A percentile compares a stretch with the other conserved stretches of the same genome.
Evolutionary conservation across 2,113 vertebrate species (phyloP).

Genomic region (Paramisgurnus dabryanus): DNA sequence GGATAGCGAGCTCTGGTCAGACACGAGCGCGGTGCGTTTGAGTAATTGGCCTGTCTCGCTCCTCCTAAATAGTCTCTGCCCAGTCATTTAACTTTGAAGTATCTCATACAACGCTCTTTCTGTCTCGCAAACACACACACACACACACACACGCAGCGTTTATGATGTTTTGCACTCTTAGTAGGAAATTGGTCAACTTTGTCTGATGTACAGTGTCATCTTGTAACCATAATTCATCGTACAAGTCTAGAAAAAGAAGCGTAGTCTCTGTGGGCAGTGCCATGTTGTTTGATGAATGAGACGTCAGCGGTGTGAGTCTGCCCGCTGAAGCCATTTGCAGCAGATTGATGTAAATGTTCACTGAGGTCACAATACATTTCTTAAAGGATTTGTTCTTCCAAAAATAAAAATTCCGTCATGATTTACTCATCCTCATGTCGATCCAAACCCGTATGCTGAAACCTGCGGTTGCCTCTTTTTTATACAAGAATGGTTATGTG

Average conservation of each 20-base stretch:
- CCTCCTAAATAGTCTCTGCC: conserved; percentile 24
- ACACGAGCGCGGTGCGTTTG: conserved; percentile 5
- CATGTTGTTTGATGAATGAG: conserved; percentile 24
- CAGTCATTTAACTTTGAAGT: conserved; percentile 15
- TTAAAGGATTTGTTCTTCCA: not conserved
- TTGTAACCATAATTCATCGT: conserved; percentile 24
- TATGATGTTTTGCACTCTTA: conserved; percentile 2
- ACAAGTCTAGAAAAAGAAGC: conserved; percentile 1
- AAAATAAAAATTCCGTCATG: not conserved
- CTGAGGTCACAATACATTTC: conserved; percentile 7
- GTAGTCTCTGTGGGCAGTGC: not conserved
- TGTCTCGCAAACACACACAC: not conserved
- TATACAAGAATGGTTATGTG: not conserved
- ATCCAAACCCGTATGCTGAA: not conserved
- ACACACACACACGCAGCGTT: not conserved
- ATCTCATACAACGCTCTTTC: not conserved
- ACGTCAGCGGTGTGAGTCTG: not conserved
- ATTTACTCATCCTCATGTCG: not conserved
- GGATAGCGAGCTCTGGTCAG: conserved; percentile 16
- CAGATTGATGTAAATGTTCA: conserved; percentile 15
- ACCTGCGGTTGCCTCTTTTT: not conserved
- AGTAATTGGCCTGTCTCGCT: conserved; percentile 41
- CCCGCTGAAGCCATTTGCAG: conserved; percentile 1
- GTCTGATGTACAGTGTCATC: conserved; percentile 22
- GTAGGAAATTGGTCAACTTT: conserved; percentile 12